Percentiles rank a stretch among this genome's conserved stretches.
These are phyloP conservation scores for Ormyrus pomaceus DNA, from an alignment of 2,888 invertebrate genomes.

Conservation along the genomic window DNA sequence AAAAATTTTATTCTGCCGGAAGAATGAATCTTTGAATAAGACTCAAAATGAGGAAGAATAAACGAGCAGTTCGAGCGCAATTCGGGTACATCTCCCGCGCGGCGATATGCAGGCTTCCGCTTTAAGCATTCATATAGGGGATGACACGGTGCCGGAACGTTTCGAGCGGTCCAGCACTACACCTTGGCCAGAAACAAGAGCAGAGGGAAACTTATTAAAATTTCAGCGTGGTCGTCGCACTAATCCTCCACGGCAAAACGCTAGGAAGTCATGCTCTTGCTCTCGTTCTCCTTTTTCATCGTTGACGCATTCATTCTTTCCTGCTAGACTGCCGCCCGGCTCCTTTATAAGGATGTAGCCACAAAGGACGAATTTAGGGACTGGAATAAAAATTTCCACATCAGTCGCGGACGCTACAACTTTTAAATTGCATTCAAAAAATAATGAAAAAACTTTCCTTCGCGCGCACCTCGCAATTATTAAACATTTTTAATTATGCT, in stretches of 20 bases:
- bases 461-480: conserved; percentile 15
- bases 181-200: conserved; percentile 23
- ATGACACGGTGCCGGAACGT: conserved; percentile 26
- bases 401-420: conserved; percentile 6
- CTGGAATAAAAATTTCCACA: conserved; percentile 27
- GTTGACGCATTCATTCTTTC: conserved; percentile 21
- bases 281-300: not conserved
- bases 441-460: conserved; percentile 33
- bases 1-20: no score
- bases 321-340: not conserved
- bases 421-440: conserved; percentile 39
- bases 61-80: not conserved
- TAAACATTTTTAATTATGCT: conserved; percentile 42
- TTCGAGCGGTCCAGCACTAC: conserved; percentile 1
- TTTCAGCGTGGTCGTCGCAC: conserved; percentile 36
- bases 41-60: not conserved
- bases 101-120: not conserved
- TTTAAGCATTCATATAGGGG: conserved; percentile 38
- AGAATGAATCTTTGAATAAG: not conserved
- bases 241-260: conserved; percentile 33
- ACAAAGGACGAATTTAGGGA: conserved; percentile 22
- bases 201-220: conserved; percentile 45
- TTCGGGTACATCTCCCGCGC: not conserved
- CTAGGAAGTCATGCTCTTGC: not conserved
- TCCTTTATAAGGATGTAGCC: conserved; percentile 8